phyloP scores from a whole-genome alignment of 2,797 vertebrate genomes.

The Hafferia zeledoni region DNA sequence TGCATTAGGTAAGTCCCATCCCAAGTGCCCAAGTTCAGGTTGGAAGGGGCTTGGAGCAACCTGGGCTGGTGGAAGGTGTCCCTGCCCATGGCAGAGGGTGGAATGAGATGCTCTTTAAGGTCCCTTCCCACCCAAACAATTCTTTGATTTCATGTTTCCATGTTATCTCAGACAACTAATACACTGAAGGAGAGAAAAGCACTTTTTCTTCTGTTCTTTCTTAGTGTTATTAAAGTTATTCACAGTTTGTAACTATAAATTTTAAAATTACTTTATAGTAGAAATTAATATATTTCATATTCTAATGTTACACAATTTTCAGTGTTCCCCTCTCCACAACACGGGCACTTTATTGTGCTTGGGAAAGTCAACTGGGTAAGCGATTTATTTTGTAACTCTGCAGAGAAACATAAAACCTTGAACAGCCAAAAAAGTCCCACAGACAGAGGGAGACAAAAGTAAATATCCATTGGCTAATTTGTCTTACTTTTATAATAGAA shows the following conservation, averaged over 20 bases:
- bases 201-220: not conserved
- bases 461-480: not conserved
- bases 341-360: not conserved
- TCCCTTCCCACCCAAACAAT: not conserved
- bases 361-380: not conserved
- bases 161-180: not conserved
- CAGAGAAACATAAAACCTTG: not conserved
- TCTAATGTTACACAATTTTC: not conserved
- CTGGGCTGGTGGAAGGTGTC: not conserved
- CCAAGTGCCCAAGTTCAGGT: not conserved
- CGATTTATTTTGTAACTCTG: not conserved
- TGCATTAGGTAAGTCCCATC: not conserved
- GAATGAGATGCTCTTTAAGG: accelerated
- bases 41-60: accelerated
- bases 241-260: not conserved
- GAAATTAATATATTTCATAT: not conserved
- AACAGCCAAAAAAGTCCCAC: not conserved
- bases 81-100: not conserved
- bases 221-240: not conserved
- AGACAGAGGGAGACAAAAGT: not conserved
- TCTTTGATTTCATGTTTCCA: not conserved
- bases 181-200: not conserved
- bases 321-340: not conserved
- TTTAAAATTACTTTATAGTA: not conserved
- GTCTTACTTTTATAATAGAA: not conserved